A percentile compares a stretch with the other conserved stretches of the same genome.
phyloP scores from a whole-genome alignment of 2,113 vertebrate species.

The Thunnus thynnus region DNA sequence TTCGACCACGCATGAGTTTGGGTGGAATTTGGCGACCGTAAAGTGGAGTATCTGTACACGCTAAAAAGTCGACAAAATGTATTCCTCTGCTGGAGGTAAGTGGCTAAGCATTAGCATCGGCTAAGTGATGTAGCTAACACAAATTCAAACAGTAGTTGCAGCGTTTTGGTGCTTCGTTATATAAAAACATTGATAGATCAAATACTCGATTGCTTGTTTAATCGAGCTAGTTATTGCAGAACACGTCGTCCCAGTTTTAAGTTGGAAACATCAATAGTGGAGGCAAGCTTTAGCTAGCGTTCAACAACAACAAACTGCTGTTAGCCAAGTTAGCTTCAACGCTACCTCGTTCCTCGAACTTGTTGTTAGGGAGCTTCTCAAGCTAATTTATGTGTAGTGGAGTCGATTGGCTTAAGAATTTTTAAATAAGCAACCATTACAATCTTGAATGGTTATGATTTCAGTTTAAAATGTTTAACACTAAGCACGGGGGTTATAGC shows the following conservation, averaged over 20 bases:
- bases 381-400: background rate
- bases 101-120: conserved; percentile 7
- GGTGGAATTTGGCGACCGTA: conserved; percentile 50
- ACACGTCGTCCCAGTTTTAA: conserved; percentile 32
- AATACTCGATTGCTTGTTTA: background rate
- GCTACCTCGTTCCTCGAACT: conserved; percentile 53
- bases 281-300: conserved; percentile 61
- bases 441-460: too few species aligned
- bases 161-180: background rate
- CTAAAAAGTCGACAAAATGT: conserved; percentile 86
- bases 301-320: conserved; percentile 68
- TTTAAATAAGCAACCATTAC: too few species aligned
- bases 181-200: background rate
- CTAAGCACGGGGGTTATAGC: too few species aligned
- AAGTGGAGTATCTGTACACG: conserved; percentile 76
- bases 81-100: conserved; percentile 85
- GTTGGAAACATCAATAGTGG: conserved; percentile 48
- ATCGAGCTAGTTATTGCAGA: background rate
- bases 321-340: conserved; percentile 72
- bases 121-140: conserved; percentile 45
- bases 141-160: conserved; percentile 39
- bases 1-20: conserved; percentile 78
- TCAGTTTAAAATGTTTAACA: background rate
- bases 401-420: background rate
- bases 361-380: conserved; percentile 23